Percentiles rank a stretch among this genome's conserved stretches.
phyloP scores from a whole-genome alignment of 2,888 invertebrate species.

The Eueremaeus valkanovi region DNA sequence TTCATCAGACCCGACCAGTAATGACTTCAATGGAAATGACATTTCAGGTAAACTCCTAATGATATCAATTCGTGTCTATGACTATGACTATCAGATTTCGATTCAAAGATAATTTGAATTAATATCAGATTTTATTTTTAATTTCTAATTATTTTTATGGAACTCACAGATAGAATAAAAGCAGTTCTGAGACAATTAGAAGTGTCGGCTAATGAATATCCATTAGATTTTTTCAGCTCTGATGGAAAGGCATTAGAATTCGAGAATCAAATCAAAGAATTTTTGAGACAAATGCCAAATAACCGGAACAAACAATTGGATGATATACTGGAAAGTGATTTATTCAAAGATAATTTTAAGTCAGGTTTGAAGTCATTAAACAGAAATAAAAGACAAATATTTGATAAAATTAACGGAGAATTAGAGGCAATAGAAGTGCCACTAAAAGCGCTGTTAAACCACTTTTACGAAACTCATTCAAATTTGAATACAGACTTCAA shows the following conservation, averaged over 20 bases:
- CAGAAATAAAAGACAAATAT: background rate
- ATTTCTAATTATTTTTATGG: background rate
- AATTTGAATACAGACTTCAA: background rate
- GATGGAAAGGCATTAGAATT: background rate
- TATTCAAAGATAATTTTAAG: background rate
- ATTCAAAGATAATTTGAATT: too few relatives aligned
- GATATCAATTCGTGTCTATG: too few relatives aligned
- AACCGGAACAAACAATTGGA: background rate
- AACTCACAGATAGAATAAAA: background rate
- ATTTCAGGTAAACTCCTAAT: background rate
- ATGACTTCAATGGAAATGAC: background rate
- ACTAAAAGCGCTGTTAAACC: background rate
- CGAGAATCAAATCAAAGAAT: background rate
- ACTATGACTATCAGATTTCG: too few relatives aligned
- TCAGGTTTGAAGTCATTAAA: background rate
- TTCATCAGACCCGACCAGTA: background rate
- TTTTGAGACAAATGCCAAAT: background rate
- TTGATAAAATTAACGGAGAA: background rate
- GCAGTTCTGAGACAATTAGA: background rate
- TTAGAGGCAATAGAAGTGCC: background rate
- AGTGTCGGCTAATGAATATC: background rate
- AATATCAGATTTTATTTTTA: too few relatives aligned
- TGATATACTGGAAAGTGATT: background rate
- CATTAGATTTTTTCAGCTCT: background rate
- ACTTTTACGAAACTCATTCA: slow-evolving; percentile 3